Base-by-base conservation (phyloP, 2,113 vertebrate species). In the Gila orcuttii region DNA sequence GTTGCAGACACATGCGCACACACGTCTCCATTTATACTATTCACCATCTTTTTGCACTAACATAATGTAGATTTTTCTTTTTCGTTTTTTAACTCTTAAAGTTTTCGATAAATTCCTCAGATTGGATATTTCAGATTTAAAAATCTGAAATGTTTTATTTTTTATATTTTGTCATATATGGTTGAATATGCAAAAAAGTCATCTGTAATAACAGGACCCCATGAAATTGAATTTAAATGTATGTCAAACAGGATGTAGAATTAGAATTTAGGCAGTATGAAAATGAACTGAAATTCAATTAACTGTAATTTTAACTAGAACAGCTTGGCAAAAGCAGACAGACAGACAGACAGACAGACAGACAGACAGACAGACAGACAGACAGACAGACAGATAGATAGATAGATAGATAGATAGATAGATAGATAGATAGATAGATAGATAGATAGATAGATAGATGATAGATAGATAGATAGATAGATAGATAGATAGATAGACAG, bases 1-100 rank as follows among this genome's bases (percentile, higher is more conserved):
- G 71, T 45, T 74, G 84, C 59, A 86, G 71, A 68, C 75, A 76
- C 75, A 83, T 82, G 84, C 57, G 36, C 77, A 62, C 74, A 62
- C 79, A 74, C 84, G 39, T 71, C 69, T 60, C 33, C 82, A 79
- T 36, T 74, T 73, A 80, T 82, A 77, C 73, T 55, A n/a, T 73
- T 73, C 21, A 8, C 47, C 64, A 33, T 82, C 50, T 73, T 73
- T 19, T 83, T 31, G 50, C 19, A 23, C 36, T 33, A 66, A 52
- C 80, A 69, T 69, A 69, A n/a, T 52, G 39, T n/a, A 33, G 47
- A 55, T 17, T 52, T 52, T 52, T 36, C 3, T 39, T 39, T 39
- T 6, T 47, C 1, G 3, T 11, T 47, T 52, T 52, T 52, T 52
- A 52, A 36, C 31, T 57, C 55, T 57, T 23, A 57, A 23, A 57